phyloP scores from a whole-genome alignment of 2,797 vertebrate species.

The Mus minutoides region DNA sequence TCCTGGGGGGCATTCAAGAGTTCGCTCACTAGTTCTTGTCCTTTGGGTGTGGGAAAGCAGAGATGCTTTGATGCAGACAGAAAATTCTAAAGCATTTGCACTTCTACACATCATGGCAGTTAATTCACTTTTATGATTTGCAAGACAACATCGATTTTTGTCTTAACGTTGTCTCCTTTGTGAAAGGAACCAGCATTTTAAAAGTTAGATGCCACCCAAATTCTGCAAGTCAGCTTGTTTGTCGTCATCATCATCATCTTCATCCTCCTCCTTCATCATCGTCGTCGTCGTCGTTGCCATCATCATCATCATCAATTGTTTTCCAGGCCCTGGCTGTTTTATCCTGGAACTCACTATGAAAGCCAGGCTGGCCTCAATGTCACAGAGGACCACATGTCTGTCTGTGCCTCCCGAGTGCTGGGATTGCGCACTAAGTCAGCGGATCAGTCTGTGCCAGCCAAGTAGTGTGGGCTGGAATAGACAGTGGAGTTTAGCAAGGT shows the following conservation, averaged over 20 bases:
- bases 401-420: not conserved
- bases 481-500: rapidly evolving
- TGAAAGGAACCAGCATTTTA: constrained; percentile 43
- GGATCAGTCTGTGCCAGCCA: not conserved
- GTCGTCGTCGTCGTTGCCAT: no score
- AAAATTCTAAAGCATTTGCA: not conserved
- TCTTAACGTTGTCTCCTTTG: constrained; percentile 43
- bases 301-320: not conserved
- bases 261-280: no score
- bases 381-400: not conserved
- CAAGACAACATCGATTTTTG: constrained; percentile 41
- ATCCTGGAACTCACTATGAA: not conserved
- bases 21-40: not conserved
- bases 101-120: not conserved
- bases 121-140: not conserved
- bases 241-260: not conserved
- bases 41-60: not conserved
- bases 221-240: not conserved
- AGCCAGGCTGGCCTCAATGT: not conserved
- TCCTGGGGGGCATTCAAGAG: not conserved
- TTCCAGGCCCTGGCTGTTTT: not conserved
- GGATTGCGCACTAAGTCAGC: not conserved
- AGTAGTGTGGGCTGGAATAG: rapidly evolving
- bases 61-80: not conserved
- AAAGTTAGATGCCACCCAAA: not conserved